Conservation (phyloP, 2,888 invertebrate species). For the Drosophila peninsularis region DNA sequence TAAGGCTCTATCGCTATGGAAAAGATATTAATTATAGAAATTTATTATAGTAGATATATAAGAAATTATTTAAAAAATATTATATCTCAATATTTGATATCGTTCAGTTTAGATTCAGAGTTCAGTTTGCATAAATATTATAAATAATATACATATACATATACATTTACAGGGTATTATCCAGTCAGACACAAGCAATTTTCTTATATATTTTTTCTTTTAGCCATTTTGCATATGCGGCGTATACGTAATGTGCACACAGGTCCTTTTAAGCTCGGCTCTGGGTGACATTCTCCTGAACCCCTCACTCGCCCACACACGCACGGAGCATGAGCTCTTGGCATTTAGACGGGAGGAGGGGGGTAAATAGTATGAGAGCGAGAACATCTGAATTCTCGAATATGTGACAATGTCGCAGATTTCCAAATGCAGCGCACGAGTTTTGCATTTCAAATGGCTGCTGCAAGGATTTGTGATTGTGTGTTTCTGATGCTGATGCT, state of each 20-base stretch:
- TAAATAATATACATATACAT: too few relatives aligned
- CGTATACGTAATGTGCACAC: constrained; percentile 62
- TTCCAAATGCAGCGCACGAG: constrained; percentile 60
- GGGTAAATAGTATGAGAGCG: not conserved
- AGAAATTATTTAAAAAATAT: too few relatives aligned
- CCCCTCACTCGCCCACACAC: not conserved
- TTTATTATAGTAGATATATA: too few relatives aligned
- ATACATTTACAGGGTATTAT: constrained; percentile 1
- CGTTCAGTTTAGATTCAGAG: too few relatives aligned
- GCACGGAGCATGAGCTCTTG: constrained; percentile 29
- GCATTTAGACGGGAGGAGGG: constrained; percentile 35
- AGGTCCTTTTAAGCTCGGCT: constrained; percentile 26
- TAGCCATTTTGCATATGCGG: constrained; percentile 59
- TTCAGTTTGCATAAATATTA: too few relatives aligned
- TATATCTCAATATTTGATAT: too few relatives aligned
- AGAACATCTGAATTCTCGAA: constrained; percentile 23
- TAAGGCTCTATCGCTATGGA: too few relatives aligned
- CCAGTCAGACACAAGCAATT: not conserved
- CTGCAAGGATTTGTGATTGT: constrained; percentile 51
- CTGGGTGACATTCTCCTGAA: constrained; percentile 5
- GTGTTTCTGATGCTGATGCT: constrained; percentile 28
- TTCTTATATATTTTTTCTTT: not conserved
- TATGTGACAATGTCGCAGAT: constrained; percentile 71
- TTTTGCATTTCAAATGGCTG: constrained; percentile 60
- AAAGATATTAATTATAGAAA: too few relatives aligned